Conservation (phyloP, 1,140 invertebrate species). For the Rhizoglyphus robini region DNA sequence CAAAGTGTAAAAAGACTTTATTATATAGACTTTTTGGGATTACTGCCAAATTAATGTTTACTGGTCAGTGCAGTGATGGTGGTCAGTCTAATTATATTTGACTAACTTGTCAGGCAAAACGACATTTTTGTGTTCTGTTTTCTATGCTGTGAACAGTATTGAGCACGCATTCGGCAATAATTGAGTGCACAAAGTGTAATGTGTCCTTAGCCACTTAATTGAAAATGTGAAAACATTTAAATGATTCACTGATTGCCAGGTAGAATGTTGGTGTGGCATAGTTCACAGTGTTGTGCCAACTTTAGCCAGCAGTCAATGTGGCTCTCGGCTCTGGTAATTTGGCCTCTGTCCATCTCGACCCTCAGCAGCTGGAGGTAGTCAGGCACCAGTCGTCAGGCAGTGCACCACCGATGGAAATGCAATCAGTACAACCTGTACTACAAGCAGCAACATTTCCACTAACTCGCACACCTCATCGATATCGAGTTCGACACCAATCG, state of each 20-base stretch:
- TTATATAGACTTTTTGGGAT: no score
- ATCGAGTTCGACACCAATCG: not conserved
- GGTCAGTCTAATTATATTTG: no score
- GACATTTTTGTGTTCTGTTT: not conserved
- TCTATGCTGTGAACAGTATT: not conserved
- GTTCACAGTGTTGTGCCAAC: no score
- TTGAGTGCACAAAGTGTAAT: not conserved
- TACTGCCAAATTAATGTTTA: no score
- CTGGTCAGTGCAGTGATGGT: no score
- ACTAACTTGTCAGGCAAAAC: not conserved
- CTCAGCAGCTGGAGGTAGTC: not conserved
- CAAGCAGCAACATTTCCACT: not conserved
- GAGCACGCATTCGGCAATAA: not conserved
- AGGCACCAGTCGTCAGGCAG: no score
- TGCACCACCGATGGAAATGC: not conserved
- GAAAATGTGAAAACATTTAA: no score
- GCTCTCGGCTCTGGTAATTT: not conserved
- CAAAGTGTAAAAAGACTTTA: no score
- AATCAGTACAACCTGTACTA: no score
- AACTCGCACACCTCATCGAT: not conserved
- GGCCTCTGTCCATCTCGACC: not conserved
- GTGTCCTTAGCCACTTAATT: not conserved
- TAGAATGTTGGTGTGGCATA: no score
- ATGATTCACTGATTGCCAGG: no score
- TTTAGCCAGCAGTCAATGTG: not conserved